phyloP scores from a whole-genome alignment of 2,888 invertebrate species.

The Patella caerulea region DNA sequence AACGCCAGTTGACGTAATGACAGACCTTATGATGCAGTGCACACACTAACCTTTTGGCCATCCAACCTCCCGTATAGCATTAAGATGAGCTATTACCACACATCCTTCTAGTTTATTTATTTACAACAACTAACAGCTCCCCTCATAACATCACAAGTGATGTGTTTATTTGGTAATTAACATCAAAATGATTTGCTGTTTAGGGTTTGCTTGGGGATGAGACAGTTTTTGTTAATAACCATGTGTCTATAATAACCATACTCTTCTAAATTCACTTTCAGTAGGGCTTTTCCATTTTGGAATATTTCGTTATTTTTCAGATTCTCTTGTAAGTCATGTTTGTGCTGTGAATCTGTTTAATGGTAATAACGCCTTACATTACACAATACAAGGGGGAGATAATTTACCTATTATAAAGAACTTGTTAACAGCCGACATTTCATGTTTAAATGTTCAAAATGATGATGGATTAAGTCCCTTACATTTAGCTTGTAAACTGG shows the following conservation, averaged over 20 bases:
- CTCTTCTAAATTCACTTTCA: neutral
- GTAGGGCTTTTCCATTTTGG: neutral
- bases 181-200: too few species aligned
- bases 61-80: neutral
- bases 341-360: conserved; percentile 62
- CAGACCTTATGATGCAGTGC: too few species aligned
- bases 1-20: too few species aligned
- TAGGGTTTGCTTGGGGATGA: too few species aligned
- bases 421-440: conserved; percentile 53
- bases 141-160: too few species aligned
- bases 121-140: too few species aligned
- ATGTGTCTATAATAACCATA: neutral
- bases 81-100: neutral
- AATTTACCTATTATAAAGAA: conserved; percentile 41
- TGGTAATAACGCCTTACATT: conserved; percentile 60
- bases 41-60: too few species aligned
- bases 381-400: conserved; percentile 57
- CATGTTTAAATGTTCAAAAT: conserved; percentile 61
- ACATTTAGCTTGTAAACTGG: conserved; percentile 59
- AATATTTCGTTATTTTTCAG: conserved; percentile 36
- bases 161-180: too few species aligned
- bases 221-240: too few species aligned
- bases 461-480: conserved; percentile 57
- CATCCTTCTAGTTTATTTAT: neutral
- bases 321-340: conserved; percentile 62